These are phyloP conservation scores for Diplodus sargus DNA, from an alignment of 2,797 vertebrate genomes.

Conservation along the genomic window DNA sequence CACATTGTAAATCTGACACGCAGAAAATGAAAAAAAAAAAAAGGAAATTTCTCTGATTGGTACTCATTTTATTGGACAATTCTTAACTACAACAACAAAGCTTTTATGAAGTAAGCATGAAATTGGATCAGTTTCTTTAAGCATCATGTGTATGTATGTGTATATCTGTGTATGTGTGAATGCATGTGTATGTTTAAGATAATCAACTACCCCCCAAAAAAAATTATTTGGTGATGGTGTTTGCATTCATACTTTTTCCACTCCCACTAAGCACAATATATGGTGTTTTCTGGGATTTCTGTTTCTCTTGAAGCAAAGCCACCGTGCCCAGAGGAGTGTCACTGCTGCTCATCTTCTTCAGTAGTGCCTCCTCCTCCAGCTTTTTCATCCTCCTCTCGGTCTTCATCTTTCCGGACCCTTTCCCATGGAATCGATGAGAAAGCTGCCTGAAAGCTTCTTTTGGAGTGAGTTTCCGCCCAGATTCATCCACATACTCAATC, in stretches of 20 bases:
- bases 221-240: constrained; percentile 81
- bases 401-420: constrained; percentile 97
- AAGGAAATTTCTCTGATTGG: neutral
- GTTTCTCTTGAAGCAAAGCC: constrained; percentile 94
- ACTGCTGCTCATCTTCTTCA: constrained; percentile 98
- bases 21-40: neutral
- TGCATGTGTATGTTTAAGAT: constrained; percentile 14
- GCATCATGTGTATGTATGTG: constrained; percentile 16
- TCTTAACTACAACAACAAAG: constrained; percentile 45
- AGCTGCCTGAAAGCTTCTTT: constrained; percentile 96
- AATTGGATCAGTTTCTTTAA: constrained; percentile 36
- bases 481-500: constrained; percentile 96
- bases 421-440: constrained; percentile 94
- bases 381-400: constrained; percentile 96
- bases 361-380: constrained; percentile 92
- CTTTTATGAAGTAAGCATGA: constrained; percentile 32
- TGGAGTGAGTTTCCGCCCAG: constrained; percentile 91
- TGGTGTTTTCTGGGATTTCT: constrained; percentile 95
- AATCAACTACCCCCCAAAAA: neutral
- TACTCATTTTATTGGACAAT: constrained; percentile 63
- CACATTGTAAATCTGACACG: neutral
- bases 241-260: constrained; percentile 95
- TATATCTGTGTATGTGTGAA: neutral
- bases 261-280: constrained; percentile 96
- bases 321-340: constrained; percentile 94